Evolutionary conservation across 2,113 vertebrate species (phyloP), one percentile per base, ranked within the genome.

Genomic region (Neodon shergylaensis): DNA sequence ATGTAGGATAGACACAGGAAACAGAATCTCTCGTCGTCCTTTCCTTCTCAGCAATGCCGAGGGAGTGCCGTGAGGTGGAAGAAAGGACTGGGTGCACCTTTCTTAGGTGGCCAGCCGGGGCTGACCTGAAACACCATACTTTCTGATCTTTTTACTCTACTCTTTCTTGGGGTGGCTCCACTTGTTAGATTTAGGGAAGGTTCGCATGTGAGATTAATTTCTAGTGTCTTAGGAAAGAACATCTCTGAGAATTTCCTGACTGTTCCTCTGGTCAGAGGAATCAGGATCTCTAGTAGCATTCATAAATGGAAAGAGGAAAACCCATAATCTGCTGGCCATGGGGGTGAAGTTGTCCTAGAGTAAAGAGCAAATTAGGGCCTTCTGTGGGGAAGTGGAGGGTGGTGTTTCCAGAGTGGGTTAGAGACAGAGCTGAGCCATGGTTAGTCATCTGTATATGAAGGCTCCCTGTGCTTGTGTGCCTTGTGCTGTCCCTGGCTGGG

Each of bases 111-210:
- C 33, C 7, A 1, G 52, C n/a, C 24, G 16, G 36, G 52, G 54
- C 81, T 66, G 47, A 52, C 47, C 44, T 24, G 83, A 22, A 13
- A 12, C 28, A 68, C 42, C 26, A 11, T 14, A 47, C 42, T 22
- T 33, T 9, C 68, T 74, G 58, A 21, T 33, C 52, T 47, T 92
- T 91, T 39, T 14, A 22, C 22, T 31, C 0, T 47, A 33, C 63
- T 94, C 26, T 52, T 85, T 90, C 31, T 94, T 33, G 47, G 28
- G 54, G 68, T 39, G 42, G 10, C 47, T 8, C 31, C 21, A 49
- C 79, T 85, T 93, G 28, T 72, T 91, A 78, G 92, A 31, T 78
- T 85, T 73, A 81, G 28, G 61, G 28, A 87, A 49, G 94, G 72
- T 81, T 42, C 61, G 3, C 36, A 49, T 82, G 52, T 42, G 79